These are phyloP conservation scores for Sycophila texana DNA, from an alignment of 2,888 invertebrate species.

Conservation along the genomic window DNA sequence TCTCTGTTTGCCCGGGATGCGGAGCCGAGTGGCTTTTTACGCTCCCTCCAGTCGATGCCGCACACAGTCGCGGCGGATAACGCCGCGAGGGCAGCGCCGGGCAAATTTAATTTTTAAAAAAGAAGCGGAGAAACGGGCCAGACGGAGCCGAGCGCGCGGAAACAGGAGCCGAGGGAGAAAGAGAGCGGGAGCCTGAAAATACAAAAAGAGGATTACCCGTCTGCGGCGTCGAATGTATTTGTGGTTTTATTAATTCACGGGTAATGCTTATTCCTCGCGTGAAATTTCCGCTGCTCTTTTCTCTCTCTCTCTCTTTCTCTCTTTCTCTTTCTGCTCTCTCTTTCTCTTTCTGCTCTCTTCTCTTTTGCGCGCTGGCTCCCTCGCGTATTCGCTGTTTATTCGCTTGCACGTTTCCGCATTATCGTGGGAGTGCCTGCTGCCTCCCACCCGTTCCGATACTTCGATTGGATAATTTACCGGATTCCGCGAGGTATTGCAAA, in stretches of 20 bases:
- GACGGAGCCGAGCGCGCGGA: not conserved
- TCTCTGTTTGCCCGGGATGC: slow-evolving; percentile 62
- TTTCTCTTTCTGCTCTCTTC: too few relatives aligned
- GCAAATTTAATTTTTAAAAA: slow-evolving; percentile 29
- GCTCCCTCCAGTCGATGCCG: too few relatives aligned
- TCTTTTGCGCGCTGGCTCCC: not conserved
- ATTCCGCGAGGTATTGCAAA: not conserved
- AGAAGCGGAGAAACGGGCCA: not conserved
- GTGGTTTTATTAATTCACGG: slow-evolving; percentile 63
- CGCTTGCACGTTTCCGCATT: not conserved
- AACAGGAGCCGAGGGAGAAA: slow-evolving; percentile 19
- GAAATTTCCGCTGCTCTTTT: slow-evolving; percentile 36
- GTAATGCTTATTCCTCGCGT: slow-evolving; percentile 57
- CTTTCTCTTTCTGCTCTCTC: too few relatives aligned
- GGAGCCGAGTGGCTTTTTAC: too few relatives aligned
- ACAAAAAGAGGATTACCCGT: slow-evolving; percentile 61
- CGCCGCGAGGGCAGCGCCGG: not conserved
- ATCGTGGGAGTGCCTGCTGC: not conserved
- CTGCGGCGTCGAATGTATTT: slow-evolving; percentile 59
- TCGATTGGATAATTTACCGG: slow-evolving; percentile 45
- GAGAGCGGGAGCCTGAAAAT: slow-evolving; percentile 53
- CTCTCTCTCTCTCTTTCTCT: not conserved
- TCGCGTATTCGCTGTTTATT: slow-evolving; percentile 19
- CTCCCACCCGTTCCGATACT: not conserved
- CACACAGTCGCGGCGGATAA: too few relatives aligned